Conservation (phyloP, 2,113 vertebrate species). For the Pangasianodon hypophthalmus region DNA sequence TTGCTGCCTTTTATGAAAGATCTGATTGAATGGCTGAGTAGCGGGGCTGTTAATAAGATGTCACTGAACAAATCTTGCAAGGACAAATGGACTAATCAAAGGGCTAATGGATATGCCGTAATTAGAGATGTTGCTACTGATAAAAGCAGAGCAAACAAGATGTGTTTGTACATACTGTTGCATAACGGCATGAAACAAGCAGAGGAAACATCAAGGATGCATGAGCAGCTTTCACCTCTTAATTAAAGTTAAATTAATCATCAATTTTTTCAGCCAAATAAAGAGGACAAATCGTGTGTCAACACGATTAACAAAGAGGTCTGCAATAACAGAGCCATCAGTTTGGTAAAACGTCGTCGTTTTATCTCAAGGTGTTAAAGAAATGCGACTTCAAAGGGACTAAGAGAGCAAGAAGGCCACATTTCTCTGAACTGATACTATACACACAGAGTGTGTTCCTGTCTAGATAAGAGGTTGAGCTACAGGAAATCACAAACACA, state of each 20-base stretch:
- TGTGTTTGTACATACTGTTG: not conserved
- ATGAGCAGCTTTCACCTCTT: not conserved
- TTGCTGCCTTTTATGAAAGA: not conserved
- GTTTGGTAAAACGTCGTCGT: not conserved
- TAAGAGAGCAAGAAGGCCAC: not conserved
- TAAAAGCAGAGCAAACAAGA: constrained; percentile 9
- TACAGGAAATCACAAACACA: not conserved
- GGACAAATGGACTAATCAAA: constrained; percentile 27
- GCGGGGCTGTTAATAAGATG: constrained; percentile 6
- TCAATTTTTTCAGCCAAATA: not conserved
- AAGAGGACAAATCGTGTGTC: not conserved
- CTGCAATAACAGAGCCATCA: not conserved
- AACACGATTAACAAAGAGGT: not conserved
- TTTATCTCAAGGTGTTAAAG: not conserved
- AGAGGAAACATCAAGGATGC: not conserved
- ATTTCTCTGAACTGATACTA: not conserved
- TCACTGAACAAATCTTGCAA: constrained; percentile 13
- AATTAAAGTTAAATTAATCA: constrained; percentile 2
- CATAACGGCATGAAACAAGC: not conserved
- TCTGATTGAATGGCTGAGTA: not conserved
- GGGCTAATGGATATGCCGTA: constrained; percentile 11
- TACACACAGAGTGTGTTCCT: not conserved
- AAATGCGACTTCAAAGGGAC: not conserved
- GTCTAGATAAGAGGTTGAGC: not conserved
- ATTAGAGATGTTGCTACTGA: constrained; percentile 5